A percentile compares a stretch with the other conserved stretches of the same genome.
These are phyloP conservation scores for Thera britannica DNA, from an alignment of 2,888 invertebrate genomes.

Conservation along the genomic window DNA sequence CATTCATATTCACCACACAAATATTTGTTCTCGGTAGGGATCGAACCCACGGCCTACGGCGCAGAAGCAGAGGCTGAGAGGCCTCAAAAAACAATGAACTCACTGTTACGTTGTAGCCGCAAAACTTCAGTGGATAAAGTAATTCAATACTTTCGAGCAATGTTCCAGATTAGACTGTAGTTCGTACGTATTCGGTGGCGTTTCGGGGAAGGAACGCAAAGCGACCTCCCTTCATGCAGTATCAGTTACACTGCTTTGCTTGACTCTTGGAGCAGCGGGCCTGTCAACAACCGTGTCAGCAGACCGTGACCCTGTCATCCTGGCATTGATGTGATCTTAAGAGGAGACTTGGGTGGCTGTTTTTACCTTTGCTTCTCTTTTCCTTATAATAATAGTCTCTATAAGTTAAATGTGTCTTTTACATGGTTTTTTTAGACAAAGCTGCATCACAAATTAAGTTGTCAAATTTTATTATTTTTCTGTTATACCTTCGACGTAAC, in stretches of 20 bases:
- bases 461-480: too few species aligned
- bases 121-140: slow-evolving; percentile 26
- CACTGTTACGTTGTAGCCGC: slow-evolving; percentile 9
- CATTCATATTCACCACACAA: too few species aligned
- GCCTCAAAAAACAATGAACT: neutral
- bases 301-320: slow-evolving; percentile 53
- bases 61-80: too few species aligned
- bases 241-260: slow-evolving; percentile 59
- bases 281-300: slow-evolving; percentile 61
- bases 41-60: too few species aligned
- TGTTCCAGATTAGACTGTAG: slow-evolving; percentile 10
- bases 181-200: slow-evolving; percentile 24
- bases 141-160: slow-evolving; percentile 27
- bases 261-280: slow-evolving; percentile 41
- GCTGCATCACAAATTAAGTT: too few species aligned
- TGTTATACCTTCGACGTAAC: too few species aligned
- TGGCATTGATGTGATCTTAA: neutral
- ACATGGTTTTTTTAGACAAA: too few species aligned
- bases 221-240: slow-evolving; percentile 64
- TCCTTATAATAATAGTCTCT: too few species aligned
- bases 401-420: too few species aligned
- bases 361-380: neutral
- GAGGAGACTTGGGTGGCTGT: neutral
- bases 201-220: slow-evolving; percentile 66
- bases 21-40: too few species aligned